These are phyloP conservation scores for Manis crassicaudata DNA, from an alignment of 2,797 vertebrate genomes.

Conservation along the genomic window DNA sequence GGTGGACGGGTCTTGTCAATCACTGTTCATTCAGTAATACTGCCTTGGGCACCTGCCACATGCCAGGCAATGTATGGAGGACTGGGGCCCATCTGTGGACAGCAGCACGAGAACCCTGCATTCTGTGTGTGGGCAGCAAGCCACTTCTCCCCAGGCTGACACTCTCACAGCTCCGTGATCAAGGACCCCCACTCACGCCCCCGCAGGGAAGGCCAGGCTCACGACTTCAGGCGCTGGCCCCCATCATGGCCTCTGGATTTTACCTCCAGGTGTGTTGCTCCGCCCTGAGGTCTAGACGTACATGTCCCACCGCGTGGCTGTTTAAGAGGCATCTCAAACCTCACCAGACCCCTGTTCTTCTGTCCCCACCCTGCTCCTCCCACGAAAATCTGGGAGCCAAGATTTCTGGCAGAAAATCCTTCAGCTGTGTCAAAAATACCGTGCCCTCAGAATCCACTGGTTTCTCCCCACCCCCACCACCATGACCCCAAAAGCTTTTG, in stretches of 20 bases:
- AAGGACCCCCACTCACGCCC: too few relatives aligned
- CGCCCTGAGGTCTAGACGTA: background rate
- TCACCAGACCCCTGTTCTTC: background rate
- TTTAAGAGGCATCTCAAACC: background rate
- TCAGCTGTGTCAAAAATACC: background rate
- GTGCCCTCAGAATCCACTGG: too few relatives aligned
- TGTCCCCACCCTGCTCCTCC: background rate
- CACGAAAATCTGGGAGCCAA: accelerated
- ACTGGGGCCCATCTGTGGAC: accelerated
- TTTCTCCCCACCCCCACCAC: background rate
- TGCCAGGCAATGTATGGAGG: background rate
- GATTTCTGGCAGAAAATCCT: background rate
- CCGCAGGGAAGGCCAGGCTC: background rate
- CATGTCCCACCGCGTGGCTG: accelerated
- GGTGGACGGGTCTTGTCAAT: accelerated
- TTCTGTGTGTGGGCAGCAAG: accelerated
- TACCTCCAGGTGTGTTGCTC: background rate
- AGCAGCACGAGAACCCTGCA: accelerated
- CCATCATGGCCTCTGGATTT: too few relatives aligned
- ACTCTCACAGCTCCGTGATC: too few relatives aligned
- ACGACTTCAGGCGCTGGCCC: background rate
- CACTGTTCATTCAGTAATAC: background rate
- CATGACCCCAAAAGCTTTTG: background rate
- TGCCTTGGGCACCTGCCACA: accelerated
- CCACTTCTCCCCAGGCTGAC: too few relatives aligned